Base-by-base conservation (phyloP, 2,113 vertebrate species). In the Hippocampus mohnikei region DNA sequence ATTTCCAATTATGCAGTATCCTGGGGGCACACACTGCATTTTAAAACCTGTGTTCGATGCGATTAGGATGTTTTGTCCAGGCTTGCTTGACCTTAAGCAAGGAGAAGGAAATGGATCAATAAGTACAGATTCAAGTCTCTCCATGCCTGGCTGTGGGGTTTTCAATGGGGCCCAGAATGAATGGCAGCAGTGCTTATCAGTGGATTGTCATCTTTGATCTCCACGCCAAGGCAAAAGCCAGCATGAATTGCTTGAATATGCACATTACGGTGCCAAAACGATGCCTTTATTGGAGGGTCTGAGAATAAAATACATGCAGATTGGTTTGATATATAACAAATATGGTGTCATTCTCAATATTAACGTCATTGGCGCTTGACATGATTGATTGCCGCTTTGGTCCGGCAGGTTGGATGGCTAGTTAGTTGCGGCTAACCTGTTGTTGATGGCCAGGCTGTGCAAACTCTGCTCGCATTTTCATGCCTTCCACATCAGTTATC, bases 31-130 rank as follows among this genome's bases (percentile, higher is more conserved):
- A 23, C 10, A 8, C 21, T 23, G 52, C n/a, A 53, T 53, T 53
- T 53, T 10, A 23, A n/a, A 53, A 53, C 8, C 21, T 10, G n/a
- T 53, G 52, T 53, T 53, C 21, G 18, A 8, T 53, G 52, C 10
- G 9, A 53, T 53, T 11, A 23, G 11, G 21, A 10, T 53, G 8
- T 53, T 53, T 53, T 53, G 21, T 53, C 21, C 52, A 9, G 52
- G 52, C 52, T 53, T 53, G 52, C 52, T n/a, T 53, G 52, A 53
- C 52, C 52, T n/a, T 53, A 53, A 53, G 52, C 52, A 53, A 53
- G 21, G 52, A 53, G 52, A 53, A n/a, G n/a, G 23, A 23, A 11
- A 53, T 53, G 52, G 52, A 53, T 21, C 52, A 53, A 23, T 53
- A 53, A 53, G 21, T 53, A 53, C 52, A 53, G 8, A 53, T 53